Evolutionary conservation across 2,888 invertebrate genomes (phyloP), one percentile per base, ranked within the genome.

Genomic region (Acrobasis repandana): DNA sequence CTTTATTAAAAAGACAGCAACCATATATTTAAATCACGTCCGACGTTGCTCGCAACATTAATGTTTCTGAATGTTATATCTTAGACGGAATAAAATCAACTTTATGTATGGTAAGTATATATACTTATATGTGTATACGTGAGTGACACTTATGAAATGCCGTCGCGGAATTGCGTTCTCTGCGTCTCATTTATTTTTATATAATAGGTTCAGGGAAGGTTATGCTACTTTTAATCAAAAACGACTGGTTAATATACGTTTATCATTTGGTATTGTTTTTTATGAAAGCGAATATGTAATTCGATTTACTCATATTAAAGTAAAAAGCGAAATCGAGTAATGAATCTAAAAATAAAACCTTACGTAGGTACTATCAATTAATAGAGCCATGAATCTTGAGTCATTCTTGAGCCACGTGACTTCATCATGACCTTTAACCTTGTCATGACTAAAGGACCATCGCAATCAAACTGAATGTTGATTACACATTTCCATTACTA

Each of bases 81-180:
- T n/a, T 43, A 5, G 43, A n/a, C 6, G 43, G n/a, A 43, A 43
- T 43, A n/a, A 63, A 34, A 56, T 20, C 43, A 43, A n/a, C 43
- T n/a, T 43, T n/a, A 43, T 43, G 43, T 43, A 43, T n/a, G n/a
- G n/a, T n/a, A n/a, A n/a, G n/a, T n/a, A n/a, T n/a, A n/a, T n/a
- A n/a, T n/a, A n/a, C n/a, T n/a, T n/a, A n/a, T n/a, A n/a, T n/a
- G n/a, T n/a, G n/a, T n/a, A n/a, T 43, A 43, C n/a, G 43, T 43
- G 43, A 43, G 43, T 43, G 11, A n/a, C 14, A 43, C 43, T 43
- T 8, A 51, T 49, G 50, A 51, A 48, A 49, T 49, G 18, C 48
- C 48, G 48, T 18, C 33, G 14, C 34, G 52, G n/a, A 15, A 52
- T 52, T 36, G 52, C 52, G 52, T 33, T 52, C 52, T 34, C 10